Evolutionary conservation across 2,888 invertebrate species (phyloP).

Genomic region (Acleris laterana): DNA sequence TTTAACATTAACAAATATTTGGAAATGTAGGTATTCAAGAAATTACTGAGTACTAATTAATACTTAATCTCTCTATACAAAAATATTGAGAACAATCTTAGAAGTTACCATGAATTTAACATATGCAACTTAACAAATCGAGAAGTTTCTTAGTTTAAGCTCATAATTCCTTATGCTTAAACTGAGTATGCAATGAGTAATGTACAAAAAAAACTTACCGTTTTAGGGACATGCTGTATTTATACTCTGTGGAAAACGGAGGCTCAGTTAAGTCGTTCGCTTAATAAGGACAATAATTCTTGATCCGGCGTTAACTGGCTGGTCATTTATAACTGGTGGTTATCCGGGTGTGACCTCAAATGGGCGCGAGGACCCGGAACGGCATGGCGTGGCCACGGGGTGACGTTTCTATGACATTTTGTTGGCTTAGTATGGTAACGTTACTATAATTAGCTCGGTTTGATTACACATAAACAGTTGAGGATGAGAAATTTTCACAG

Average conservation of each 20-base stretch:
- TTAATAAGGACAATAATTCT: constrained; percentile 38
- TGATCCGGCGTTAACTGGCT: constrained; percentile 19
- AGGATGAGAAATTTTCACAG: no score
- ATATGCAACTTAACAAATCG: no score
- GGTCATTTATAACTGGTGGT: constrained; percentile 25
- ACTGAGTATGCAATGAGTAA: neutral
- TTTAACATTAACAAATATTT: no score
- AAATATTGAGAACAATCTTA: no score
- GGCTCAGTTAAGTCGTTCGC: constrained; percentile 29
- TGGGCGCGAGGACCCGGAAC: neutral
- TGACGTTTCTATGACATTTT: neutral
- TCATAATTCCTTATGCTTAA: neutral
- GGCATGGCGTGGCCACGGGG: neutral
- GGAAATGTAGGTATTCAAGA: no score
- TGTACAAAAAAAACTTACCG: neutral
- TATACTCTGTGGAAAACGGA: neutral
- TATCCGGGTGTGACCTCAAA: constrained; percentile 17
- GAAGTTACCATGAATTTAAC: no score
- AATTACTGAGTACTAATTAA: no score
- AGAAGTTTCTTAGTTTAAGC: no score
- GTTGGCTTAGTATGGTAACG: no score
- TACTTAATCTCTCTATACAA: no score
- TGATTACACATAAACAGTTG: no score
- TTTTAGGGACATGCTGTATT: constrained; percentile 1
- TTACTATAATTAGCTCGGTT: no score